These are phyloP conservation scores for Ostrea edulis DNA, from an alignment of 1,140 invertebrate genomes.

Conservation along the genomic window DNA sequence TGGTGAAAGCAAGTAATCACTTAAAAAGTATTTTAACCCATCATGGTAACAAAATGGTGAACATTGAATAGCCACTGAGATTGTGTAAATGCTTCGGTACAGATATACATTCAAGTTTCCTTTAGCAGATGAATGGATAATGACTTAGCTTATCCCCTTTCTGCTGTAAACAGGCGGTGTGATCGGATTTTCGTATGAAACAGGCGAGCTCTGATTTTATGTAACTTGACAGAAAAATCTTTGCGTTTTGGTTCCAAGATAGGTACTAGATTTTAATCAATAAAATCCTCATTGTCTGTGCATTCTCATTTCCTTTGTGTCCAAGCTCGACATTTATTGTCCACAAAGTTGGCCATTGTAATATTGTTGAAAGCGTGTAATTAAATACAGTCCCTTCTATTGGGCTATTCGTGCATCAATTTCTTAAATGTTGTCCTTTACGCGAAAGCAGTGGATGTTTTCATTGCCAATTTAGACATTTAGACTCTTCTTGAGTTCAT, in stretches of 20 bases:
- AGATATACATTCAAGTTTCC: no score
- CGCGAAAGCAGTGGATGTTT: background rate
- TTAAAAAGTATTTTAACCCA: background rate
- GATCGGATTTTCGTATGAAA: background rate
- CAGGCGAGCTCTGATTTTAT: background rate
- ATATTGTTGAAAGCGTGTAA: slow-evolving; percentile 12
- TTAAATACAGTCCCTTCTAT: slow-evolving; percentile 12
- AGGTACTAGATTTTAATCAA: slow-evolving; percentile 20
- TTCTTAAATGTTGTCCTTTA: background rate
- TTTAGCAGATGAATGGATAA: background rate
- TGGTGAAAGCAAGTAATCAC: background rate
- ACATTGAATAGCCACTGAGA: background rate
- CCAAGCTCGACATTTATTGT: slow-evolving; percentile 24
- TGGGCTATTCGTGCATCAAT: background rate
- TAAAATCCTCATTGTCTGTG: slow-evolving; percentile 15
- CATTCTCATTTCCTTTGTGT: slow-evolving; percentile 16
- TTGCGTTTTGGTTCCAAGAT: background rate
- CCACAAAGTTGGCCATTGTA: slow-evolving; percentile 13
- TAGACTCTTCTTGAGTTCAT: background rate
- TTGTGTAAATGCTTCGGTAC: background rate
- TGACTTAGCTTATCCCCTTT: background rate
- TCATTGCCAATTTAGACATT: background rate
- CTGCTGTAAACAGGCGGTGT: background rate
- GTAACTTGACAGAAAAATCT: background rate
- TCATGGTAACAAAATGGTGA: background rate